Conservation (phyloP, 2,888 invertebrate species). For the Amorpha juglandis region DNA sequence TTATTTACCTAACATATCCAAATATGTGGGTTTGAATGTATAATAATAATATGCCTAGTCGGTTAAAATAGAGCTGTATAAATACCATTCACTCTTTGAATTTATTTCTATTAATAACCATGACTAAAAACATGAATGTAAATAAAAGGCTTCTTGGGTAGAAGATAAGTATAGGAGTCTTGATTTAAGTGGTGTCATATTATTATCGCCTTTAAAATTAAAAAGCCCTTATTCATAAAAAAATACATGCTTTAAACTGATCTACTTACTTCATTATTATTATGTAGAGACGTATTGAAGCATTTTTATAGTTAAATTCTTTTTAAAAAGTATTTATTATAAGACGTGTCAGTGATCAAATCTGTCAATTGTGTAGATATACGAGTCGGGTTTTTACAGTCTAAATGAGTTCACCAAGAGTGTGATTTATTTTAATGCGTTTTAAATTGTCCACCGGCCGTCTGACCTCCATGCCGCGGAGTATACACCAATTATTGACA, state of each 20-base stretch:
- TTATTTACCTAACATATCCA: not conserved
- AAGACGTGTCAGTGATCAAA: conserved; percentile 8
- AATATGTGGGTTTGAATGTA: not conserved
- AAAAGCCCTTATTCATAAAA: too few species aligned
- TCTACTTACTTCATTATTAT: too few species aligned
- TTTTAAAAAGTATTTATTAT: not conserved
- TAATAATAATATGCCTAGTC: not conserved
- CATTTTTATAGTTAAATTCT: not conserved
- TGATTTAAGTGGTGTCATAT: too few species aligned
- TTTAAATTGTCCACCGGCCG: conserved; percentile 57
- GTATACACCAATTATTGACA: conserved; percentile 21
- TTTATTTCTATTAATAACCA: too few species aligned
- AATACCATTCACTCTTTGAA: too few species aligned
- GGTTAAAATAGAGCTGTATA: too few species aligned
- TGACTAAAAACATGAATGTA: too few species aligned
- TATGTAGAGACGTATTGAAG: too few species aligned
- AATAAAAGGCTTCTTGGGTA: too few species aligned
- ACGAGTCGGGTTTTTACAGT: conserved; percentile 19
- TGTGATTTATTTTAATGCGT: conserved; percentile 49
- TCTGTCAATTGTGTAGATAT: conserved; percentile 19
- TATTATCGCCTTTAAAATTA: too few species aligned
- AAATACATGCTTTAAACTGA: too few species aligned
- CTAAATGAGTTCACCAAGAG: conserved; percentile 21
- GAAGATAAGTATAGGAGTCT: too few species aligned
- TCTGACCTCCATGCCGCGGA: conserved; percentile 10